Percentiles rank a stretch among this genome's conserved stretches.
These are phyloP conservation scores for Sardinella longiceps DNA, from an alignment of 2,797 vertebrate genomes.

Conservation along the genomic window DNA sequence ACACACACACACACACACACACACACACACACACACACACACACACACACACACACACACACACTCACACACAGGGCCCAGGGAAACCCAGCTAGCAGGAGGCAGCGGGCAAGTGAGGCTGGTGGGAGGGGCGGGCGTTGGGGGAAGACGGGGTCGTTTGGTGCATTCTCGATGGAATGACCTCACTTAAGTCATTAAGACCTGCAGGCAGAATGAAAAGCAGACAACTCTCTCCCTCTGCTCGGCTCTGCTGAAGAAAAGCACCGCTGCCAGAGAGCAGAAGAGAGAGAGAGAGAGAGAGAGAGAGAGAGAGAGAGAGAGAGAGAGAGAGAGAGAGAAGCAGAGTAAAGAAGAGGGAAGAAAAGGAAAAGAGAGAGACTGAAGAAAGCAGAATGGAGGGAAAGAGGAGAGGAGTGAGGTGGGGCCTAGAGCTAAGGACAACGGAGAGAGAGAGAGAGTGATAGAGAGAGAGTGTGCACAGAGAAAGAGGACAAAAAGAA, in stretches of 20 bases:
- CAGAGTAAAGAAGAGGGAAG: not conserved
- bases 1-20: slow-evolving; percentile 43
- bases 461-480: slow-evolving; percentile 35
- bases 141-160: slow-evolving; percentile 59
- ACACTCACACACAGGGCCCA: slow-evolving; percentile 48
- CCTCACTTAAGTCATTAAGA: slow-evolving; percentile 73
- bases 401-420: not conserved
- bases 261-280: slow-evolving; percentile 37
- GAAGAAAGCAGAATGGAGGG: not conserved
- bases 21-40: slow-evolving; percentile 41
- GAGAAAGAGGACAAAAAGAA: slow-evolving; percentile 38
- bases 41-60: slow-evolving; percentile 32
- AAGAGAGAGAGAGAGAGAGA: slow-evolving; percentile 27
- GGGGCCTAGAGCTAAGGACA: slow-evolving; percentile 3
- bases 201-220: slow-evolving; percentile 70
- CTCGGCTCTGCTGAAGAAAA: slow-evolving; percentile 21
- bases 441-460: not conserved
- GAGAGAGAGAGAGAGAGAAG: not conserved
- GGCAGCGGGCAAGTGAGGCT: not conserved
- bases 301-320: slow-evolving; percentile 23
- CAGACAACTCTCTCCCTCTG: slow-evolving; percentile 58
- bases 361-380: not conserved
- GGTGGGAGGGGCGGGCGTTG: not conserved
- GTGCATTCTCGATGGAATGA: slow-evolving; percentile 70
- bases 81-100: slow-evolving; percentile 44